Evolutionary conservation across 2,113 vertebrate species (phyloP), one percentile per base, ranked within the genome.

Genomic region (Labeo catla): DNA sequence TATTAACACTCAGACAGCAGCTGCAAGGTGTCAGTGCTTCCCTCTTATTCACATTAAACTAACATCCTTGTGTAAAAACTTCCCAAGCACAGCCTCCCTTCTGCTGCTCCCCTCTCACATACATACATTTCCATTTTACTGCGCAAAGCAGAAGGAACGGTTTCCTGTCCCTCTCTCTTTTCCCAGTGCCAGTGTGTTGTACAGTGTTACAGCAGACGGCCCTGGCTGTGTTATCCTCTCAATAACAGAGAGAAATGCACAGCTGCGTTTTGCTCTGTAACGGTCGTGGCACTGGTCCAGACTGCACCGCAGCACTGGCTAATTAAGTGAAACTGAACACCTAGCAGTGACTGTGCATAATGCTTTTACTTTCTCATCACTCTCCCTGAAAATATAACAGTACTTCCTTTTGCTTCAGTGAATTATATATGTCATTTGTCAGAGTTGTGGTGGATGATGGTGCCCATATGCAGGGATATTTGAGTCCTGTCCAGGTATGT

Each of bases 261-360:
- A 94, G 93, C 91, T 94, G 93, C 90, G 19, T 61, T 49, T 81
- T 86, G 82, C 84, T 86, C 86, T 82, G 45, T 87, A 81, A 87
- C 7, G 80, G 73, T 78, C 83, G 54, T 93, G 93, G 91, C 91
- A 81, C 57, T 45, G 3, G 45, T 91, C 91, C 93, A 91, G 81
- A 52, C 65, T 85, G 65, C 89, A 87, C 88, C 86, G 84, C 85
- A 89, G 86, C 81, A 78, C 88, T 59, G 61, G 87, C 83, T 87
- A 89, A 91, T 93, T 91, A 93, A 91, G 84, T 91, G 90, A 88
- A 93, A 91, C 87, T 84, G 86, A 91, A 93, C 91, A 91, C 92
- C 90, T 91, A 84, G 88, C 11, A 80, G 90, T 91, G 90, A 90
- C 86, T 86, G 84, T 72, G 86, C 88, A 86, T 36, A 70, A 34